Conservation (phyloP, 2,888 invertebrate genomes). For the Leptogaster cylindrica region DNA sequence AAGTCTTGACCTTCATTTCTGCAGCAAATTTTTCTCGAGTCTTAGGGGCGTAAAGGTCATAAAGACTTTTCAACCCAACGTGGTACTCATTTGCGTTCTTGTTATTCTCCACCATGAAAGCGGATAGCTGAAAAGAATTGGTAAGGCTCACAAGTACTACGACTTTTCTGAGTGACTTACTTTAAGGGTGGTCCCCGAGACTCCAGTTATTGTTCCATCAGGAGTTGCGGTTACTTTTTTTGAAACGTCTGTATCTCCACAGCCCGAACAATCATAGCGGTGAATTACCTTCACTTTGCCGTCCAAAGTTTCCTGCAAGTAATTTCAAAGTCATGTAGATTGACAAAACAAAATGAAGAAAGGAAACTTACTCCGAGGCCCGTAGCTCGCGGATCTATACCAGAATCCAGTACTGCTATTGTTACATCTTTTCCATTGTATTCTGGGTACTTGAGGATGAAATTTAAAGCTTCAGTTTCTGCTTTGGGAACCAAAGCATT, state of each 20-base stretch:
- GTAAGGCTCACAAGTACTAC: too few relatives aligned
- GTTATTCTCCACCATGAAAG: constrained; percentile 64
- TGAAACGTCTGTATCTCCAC: constrained; percentile 94
- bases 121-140: constrained; percentile 55
- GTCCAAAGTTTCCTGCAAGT: constrained; percentile 65
- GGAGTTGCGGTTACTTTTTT: constrained; percentile 70
- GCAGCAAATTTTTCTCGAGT: constrained; percentile 81
- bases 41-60: constrained; percentile 84
- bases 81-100: constrained; percentile 84
- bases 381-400: constrained; percentile 94
- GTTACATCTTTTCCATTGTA: constrained; percentile 91
- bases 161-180: too few relatives aligned
- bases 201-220: constrained; percentile 81
- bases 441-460: constrained; percentile 84
- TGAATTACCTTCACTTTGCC: constrained; percentile 93
- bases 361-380: constrained; percentile 79
- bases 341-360: background rate
- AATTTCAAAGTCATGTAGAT: too few relatives aligned
- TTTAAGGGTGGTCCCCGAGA: constrained; percentile 87
- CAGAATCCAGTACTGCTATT: constrained; percentile 97
- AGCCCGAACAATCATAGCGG: constrained; percentile 93
- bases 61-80: constrained; percentile 84
- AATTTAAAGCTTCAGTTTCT: constrained; percentile 89
- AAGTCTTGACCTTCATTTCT: constrained; percentile 79
- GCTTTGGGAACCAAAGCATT: constrained; percentile 90